Conservation (phyloP, 2,797 vertebrate genomes). For the Ciconia nigra region DNA sequence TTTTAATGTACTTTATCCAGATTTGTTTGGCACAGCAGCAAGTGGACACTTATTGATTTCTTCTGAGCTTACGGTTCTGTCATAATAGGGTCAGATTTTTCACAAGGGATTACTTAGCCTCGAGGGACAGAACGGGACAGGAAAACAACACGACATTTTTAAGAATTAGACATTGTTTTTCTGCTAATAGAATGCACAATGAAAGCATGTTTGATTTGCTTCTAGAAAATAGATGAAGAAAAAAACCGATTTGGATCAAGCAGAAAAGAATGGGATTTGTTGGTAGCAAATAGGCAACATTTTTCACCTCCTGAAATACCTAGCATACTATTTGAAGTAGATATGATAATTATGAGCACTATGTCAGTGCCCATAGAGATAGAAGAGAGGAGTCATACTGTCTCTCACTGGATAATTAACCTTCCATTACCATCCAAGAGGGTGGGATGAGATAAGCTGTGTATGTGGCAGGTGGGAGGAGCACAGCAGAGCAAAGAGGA, state of each 20-base stretch:
- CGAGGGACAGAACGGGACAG: not conserved
- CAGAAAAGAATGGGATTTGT: not conserved
- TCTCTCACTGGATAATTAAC: not conserved
- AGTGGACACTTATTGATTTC: not conserved
- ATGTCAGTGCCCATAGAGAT: not conserved
- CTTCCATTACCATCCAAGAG: not conserved
- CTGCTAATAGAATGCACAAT: not conserved
- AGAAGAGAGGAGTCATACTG: not conserved
- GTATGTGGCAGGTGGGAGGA: not conserved
- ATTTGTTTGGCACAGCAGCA: not conserved
- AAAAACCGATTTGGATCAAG: not conserved
- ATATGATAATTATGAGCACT: not conserved
- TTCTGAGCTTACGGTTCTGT: not conserved
- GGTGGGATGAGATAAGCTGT: not conserved
- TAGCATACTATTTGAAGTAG: not conserved
- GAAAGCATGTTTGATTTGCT: not conserved
- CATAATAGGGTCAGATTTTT: not conserved
- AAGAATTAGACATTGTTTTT: not conserved
- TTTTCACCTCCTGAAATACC: slow-evolving; percentile 10
- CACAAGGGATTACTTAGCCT: not conserved
- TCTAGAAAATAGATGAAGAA: not conserved
- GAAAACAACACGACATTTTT: not conserved
- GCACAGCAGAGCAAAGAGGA: not conserved
- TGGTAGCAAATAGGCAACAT: not conserved
- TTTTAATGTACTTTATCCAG: not conserved